Evolutionary conservation across 2,797 vertebrate species (phyloP), one percentile per base, ranked within the genome.

Genomic region (Gallinago solitaria): DNA sequence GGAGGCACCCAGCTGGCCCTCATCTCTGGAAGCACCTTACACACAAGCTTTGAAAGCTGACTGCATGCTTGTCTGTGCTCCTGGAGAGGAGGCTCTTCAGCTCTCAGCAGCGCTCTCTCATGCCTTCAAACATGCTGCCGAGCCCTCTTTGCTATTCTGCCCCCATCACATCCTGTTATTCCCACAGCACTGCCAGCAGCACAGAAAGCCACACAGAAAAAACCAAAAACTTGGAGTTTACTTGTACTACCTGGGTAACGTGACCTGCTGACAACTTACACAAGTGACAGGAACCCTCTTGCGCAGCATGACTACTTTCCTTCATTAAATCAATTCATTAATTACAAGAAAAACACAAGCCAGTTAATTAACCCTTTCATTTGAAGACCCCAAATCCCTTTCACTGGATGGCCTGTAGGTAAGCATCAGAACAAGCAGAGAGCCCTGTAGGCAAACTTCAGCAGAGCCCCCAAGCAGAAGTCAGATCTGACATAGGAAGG

Each of bases 101-200:
- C 37, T 71, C 74, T 47, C 61, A 12, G 69, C 45, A 76, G 35
- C 3, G 2, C 24, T 37, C 70, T 83, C 65, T 63, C 9, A 5
- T 5, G 39, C 4, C 56, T 74, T 51, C 53, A 82, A 24, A 23
- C 20, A 23, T 1, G 1, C 28, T 32, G n/a, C 35, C 1, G 0
- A 74, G 56, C 28, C 20, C 45, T 43, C 43, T 70, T 82, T 67
- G 37, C 71, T 79, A 7, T 56, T 70, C 71, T n/a, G 48, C 9
- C 32, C 50, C 53, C 35, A 50, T 70, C 28, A 6, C 71, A 59
- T 75, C 57, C 71, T 71, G 57, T 30, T 53, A 53, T 33, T 71
- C 48, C 57, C 56, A 61, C 23, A 87, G 61, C 51, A 13, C 5
- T 51, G 63, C 27, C 75, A 84, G 41, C n/a, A 74, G 41, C 16